Evolutionary conservation across 2,797 vertebrate genomes (phyloP), one percentile per base, ranked within the genome.

Genomic region (Otolemur crassicaudatus): DNA sequence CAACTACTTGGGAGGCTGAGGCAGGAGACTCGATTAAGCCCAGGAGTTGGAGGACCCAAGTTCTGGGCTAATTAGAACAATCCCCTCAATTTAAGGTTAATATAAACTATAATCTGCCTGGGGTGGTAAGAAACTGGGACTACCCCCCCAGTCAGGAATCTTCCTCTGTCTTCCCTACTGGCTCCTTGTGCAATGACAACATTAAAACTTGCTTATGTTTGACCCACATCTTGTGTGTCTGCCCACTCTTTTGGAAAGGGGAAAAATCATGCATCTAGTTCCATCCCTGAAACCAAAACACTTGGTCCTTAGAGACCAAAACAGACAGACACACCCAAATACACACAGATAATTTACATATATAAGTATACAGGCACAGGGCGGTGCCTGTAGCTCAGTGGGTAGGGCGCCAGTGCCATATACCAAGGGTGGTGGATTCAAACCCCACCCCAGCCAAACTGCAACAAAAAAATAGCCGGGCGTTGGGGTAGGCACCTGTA

Each of bases 161-260:
- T 91, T 58, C 31, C 14, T 82, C 34, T 73, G 86, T 81, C 27
- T 94, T 82, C 49, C 49, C 81, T 77, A 31, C 40, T 43, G 58
- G 40, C 69, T 77, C 31, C 58, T 34, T 72, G 70, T 29, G 23
- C 22, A 53, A 53, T 40, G 49, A 91, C 10, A 90, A n/a, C 23
- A 63, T 87, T 92, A 91, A 86, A 82, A 23, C 10, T 81, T 91
- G 76, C 67, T 93, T 96, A 83, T 77, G 84, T 93, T 93, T 85
- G 93, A 69, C 46, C 49, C 67, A n/a, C 27, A 61, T 49, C 82
- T 72, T 87, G 43, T 76, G 14, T 63, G 3, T 84, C 61, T 93
- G 19, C 70, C 60, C 25, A 81, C 69, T 72, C n/a, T 95, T 94
- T 88, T 70, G 40, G 25, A 93, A 70, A 7, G 20, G 53, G 86